Evolutionary conservation across 1,140 invertebrate species (phyloP).

Genomic region (Lasaia peninsularis): DNA sequence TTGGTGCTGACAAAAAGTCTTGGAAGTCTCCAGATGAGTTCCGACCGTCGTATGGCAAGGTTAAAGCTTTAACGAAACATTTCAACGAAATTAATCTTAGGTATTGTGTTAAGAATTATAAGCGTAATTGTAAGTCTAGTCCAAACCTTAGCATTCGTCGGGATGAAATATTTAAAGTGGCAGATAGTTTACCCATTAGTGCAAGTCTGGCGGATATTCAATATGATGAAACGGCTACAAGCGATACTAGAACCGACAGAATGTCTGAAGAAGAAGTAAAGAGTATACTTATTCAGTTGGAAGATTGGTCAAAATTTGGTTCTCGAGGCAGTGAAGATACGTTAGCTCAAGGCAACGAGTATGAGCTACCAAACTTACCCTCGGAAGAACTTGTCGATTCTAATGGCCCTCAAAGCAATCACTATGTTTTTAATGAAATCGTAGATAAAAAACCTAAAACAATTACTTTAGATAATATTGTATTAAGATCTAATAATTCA

Average conservation of each 20-base stretch:
- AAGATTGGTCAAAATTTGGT: conserved; percentile 79
- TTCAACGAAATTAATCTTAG: conserved; percentile 76
- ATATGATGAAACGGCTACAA: conserved; percentile 51
- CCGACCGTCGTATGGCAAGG: conserved; percentile 79
- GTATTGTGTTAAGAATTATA: conserved; percentile 65
- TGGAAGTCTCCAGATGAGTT: conserved; percentile 81
- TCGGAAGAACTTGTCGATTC: conserved; percentile 54
- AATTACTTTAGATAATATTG: conserved; percentile 64
- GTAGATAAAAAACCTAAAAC: conserved; percentile 53
- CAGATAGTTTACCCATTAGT: conserved; percentile 46
- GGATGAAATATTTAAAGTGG: conserved; percentile 34
- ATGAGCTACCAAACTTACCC: conserved; percentile 60
- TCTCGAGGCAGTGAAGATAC: conserved; percentile 68
- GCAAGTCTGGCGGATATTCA: conserved; percentile 63
- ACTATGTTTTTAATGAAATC: conserved; percentile 57
- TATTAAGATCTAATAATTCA: conserved; percentile 51
- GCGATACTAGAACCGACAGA: conserved; percentile 47
- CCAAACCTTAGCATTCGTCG: conserved; percentile 57
- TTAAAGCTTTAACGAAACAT: conserved; percentile 81
- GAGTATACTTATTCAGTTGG: conserved; percentile 78
- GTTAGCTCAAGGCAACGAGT: conserved; percentile 65
- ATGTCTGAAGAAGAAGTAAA: conserved; percentile 77
- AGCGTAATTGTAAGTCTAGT: conserved; percentile 72
- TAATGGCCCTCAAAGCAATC: conserved; percentile 30
- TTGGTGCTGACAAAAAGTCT: conserved; percentile 74